A percentile compares a stretch with the other conserved stretches of the same genome.
phyloP scores from a whole-genome alignment of 2,888 invertebrate species.

The Patella depressa region DNA sequence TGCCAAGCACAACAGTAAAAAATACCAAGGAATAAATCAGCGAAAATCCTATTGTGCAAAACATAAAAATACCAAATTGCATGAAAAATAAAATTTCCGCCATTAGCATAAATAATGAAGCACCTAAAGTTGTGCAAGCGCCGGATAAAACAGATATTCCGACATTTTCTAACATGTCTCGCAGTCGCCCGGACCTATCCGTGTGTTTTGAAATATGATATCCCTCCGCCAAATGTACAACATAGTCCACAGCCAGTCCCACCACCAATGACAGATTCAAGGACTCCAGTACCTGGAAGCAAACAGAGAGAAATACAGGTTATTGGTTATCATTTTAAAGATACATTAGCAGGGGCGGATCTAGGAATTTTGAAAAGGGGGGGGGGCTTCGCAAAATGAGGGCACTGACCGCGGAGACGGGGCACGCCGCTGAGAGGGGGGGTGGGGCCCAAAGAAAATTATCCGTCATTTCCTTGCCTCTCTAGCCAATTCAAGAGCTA shows the following conservation, averaged over 20 bases:
- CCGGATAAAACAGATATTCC: constrained; percentile 63
- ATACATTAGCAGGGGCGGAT: too few relatives aligned
- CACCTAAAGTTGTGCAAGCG: constrained; percentile 62
- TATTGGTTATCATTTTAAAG: too few relatives aligned
- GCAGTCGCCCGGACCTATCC: constrained; percentile 54
- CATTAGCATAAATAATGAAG: constrained; percentile 63
- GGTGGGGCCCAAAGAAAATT: too few relatives aligned
- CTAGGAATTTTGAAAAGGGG: too few relatives aligned
- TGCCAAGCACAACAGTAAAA: constrained; percentile 50
- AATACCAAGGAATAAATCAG: constrained; percentile 54
- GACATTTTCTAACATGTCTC: constrained; percentile 57
- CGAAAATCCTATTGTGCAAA: constrained; percentile 64
- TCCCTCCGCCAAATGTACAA: constrained; percentile 65
- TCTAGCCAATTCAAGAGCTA: too few relatives aligned
- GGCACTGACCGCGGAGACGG: too few relatives aligned
- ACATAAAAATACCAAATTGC: constrained; percentile 64
- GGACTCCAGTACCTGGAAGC: constrained; percentile 58
- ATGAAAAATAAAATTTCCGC: constrained; percentile 63
- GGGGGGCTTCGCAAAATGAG: too few relatives aligned
- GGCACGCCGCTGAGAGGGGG: too few relatives aligned
- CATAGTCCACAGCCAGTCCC: constrained; percentile 64
- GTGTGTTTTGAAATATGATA: constrained; percentile 55
- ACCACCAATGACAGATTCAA: constrained; percentile 65
- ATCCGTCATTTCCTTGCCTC: too few relatives aligned
- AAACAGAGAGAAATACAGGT: background rate